These are phyloP conservation scores for Drosophila insularis DNA, from an alignment of 1,140 invertebrate species.

Conservation along the genomic window DNA sequence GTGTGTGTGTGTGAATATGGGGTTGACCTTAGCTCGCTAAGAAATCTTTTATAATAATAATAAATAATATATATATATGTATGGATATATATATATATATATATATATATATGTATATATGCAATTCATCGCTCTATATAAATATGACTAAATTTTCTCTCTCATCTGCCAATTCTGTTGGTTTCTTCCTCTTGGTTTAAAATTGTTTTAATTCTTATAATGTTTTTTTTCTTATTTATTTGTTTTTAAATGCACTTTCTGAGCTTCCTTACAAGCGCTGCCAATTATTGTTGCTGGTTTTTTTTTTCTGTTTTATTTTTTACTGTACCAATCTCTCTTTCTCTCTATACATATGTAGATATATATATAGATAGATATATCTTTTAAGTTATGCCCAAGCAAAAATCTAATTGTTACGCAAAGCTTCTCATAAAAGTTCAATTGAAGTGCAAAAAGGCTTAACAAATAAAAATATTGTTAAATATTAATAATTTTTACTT, in stretches of 20 bases:
- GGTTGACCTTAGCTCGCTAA: slow-evolving; percentile 69
- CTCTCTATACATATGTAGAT: slow-evolving; percentile 16
- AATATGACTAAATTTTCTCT: slow-evolving; percentile 51
- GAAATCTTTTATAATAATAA: slow-evolving; percentile 75
- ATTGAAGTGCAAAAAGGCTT: slow-evolving; percentile 56
- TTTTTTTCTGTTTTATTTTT: slow-evolving; percentile 40
- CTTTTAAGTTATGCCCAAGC: slow-evolving; percentile 59
- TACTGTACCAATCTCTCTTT: slow-evolving; percentile 20
- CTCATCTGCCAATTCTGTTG: background rate
- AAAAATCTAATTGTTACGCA: slow-evolving; percentile 69
- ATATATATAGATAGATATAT: slow-evolving; percentile 2
- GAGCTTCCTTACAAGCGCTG: slow-evolving; percentile 80
- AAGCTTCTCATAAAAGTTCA: slow-evolving; percentile 60
- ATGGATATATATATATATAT: slow-evolving; percentile 37
- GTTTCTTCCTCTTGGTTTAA: slow-evolving; percentile 18
- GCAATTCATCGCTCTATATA: slow-evolving; percentile 53
- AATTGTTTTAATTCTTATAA: slow-evolving; percentile 60
- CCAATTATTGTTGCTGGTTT: slow-evolving; percentile 81
- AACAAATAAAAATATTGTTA: slow-evolving; percentile 40
- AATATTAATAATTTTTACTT: slow-evolving; percentile 30
- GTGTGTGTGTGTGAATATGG: slow-evolving; percentile 12
- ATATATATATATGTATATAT: slow-evolving; percentile 29
- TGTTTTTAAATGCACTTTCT: slow-evolving; percentile 80
- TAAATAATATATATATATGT: slow-evolving; percentile 62
- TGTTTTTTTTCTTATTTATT: slow-evolving; percentile 43